Evolutionary conservation across 2,797 vertebrate genomes (phyloP).

Genomic region (Anguilla pacifica): DNA sequence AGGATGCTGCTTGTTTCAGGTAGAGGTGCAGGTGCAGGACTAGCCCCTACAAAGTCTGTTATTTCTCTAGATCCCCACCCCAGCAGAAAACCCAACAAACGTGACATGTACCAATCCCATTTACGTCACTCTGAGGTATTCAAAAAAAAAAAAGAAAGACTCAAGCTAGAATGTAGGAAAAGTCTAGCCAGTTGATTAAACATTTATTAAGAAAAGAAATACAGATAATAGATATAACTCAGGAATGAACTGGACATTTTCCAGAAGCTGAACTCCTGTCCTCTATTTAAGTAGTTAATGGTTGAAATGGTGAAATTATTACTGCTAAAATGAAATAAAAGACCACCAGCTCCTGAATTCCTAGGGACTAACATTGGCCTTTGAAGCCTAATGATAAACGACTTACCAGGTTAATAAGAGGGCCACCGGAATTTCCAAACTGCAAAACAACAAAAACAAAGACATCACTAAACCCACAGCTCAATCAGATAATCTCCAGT

Average conservation of each 20-base stretch:
- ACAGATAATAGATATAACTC: too few relatives aligned
- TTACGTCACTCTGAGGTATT: too few relatives aligned
- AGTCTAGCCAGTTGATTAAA: too few relatives aligned
- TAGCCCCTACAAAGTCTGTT: background rate
- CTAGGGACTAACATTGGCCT: background rate
- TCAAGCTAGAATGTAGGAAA: too few relatives aligned
- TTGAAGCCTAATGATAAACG: background rate
- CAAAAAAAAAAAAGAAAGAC: too few relatives aligned
- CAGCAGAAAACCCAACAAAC: background rate
- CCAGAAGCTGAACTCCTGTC: background rate
- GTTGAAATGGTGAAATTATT: background rate
- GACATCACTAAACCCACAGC: background rate
- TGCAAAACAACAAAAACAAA: conserved; percentile 58
- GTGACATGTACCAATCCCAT: background rate
- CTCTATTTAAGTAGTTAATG: background rate
- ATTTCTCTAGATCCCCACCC: background rate
- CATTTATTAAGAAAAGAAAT: too few relatives aligned
- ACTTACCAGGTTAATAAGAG: conserved; percentile 95
- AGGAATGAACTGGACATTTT: too few relatives aligned
- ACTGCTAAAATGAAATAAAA: background rate
- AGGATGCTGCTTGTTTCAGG: background rate
- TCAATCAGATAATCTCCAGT: background rate
- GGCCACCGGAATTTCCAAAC: conserved; percentile 97
- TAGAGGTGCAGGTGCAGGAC: background rate
- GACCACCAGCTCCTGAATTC: background rate